These are phyloP conservation scores for Papilio helenus DNA, from an alignment of 1,140 invertebrate genomes.

Conservation along the genomic window DNA sequence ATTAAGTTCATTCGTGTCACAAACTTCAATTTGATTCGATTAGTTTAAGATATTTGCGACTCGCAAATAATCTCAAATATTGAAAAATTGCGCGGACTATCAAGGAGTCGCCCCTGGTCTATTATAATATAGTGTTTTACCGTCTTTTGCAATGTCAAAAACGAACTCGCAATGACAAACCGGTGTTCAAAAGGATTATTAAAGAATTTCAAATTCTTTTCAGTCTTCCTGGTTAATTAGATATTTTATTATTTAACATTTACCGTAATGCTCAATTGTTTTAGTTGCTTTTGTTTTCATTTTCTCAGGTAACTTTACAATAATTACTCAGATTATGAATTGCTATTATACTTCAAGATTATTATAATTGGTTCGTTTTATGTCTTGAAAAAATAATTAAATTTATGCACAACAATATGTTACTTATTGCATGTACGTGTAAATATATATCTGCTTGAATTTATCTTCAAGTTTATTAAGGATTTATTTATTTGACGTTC, in stretches of 20 bases:
- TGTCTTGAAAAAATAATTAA: background rate
- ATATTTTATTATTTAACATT: background rate
- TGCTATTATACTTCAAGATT: background rate
- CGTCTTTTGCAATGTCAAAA: background rate
- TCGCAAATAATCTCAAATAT: too few relatives aligned
- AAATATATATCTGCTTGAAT: slow-evolving; percentile 11
- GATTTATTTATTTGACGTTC: slow-evolving; percentile 21
- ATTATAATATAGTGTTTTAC: background rate
- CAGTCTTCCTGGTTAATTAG: background rate
- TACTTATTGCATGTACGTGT: slow-evolving; percentile 1
- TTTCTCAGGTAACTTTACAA: background rate
- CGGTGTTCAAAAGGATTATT: background rate
- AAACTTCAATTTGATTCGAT: too few relatives aligned
- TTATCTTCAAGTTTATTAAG: slow-evolving; percentile 4
- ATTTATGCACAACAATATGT: background rate
- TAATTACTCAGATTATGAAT: background rate
- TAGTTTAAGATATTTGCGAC: too few relatives aligned
- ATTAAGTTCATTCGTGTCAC: too few relatives aligned
- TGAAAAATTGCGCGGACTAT: too few relatives aligned
- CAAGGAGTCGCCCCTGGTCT: too few relatives aligned
- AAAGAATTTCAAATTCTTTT: background rate
- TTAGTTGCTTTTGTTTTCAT: background rate
- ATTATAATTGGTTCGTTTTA: background rate
- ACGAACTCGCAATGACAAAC: background rate
- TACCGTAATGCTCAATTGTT: slow-evolving; percentile 6